phyloP scores from a whole-genome alignment of 2,888 invertebrate genomes.

The Taenaris catops region DNA sequence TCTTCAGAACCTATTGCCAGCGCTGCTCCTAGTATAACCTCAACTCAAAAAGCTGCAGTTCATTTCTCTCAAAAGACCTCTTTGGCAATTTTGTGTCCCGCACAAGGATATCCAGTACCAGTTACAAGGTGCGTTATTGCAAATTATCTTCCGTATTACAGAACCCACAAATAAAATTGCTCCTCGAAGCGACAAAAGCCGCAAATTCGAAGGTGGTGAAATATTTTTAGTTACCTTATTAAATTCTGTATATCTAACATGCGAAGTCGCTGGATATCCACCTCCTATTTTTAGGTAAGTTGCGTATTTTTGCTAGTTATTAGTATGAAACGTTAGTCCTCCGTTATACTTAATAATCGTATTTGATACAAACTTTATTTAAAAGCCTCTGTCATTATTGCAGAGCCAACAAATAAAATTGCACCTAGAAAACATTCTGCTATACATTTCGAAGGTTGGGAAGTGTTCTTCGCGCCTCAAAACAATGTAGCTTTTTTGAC shows the following conservation, averaged over 20 bases:
- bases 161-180: conserved; percentile 85
- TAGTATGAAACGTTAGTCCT: too few relatives aligned
- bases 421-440: conserved; percentile 79
- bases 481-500: conserved; percentile 79
- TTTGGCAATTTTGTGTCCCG: conserved; percentile 71
- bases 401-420: conserved; percentile 81
- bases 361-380: too few relatives aligned
- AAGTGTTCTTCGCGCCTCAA: conserved; percentile 76
- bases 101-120: conserved; percentile 81
- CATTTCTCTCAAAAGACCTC: conserved; percentile 48
- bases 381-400: conserved; percentile 33
- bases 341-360: too few relatives aligned
- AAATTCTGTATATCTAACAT: conserved; percentile 65
- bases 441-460: conserved; percentile 82
- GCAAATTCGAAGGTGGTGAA: conserved; percentile 55
- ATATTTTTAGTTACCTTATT: conserved; percentile 57
- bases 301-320: conserved; percentile 1
- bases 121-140: conserved; percentile 81
- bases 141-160: conserved; percentile 62
- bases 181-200: conserved; percentile 73
- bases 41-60: conserved; percentile 68
- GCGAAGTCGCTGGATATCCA: conserved; percentile 76
- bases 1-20: conserved; percentile 68
- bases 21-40: conserved; percentile 70
- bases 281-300: conserved; percentile 72